Evolutionary conservation across 2,113 vertebrate genomes (phyloP).

Genomic region (Dasypus novemcinctus): DNA sequence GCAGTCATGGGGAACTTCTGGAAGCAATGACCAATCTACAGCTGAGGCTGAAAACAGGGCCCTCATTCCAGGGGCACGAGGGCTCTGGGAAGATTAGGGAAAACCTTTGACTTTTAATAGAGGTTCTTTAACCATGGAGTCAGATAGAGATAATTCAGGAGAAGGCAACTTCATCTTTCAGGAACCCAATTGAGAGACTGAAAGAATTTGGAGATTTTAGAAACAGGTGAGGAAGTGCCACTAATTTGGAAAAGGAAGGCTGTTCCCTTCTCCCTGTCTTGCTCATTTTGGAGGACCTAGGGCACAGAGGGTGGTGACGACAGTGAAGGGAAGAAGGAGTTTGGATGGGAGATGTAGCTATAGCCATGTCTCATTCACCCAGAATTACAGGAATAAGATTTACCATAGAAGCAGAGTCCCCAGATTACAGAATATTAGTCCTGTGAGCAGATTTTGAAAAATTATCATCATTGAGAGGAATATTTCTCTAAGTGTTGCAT

Average conservation of each 20-base stretch:
- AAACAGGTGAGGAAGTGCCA: neutral
- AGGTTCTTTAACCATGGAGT: neutral
- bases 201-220: neutral
- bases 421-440: neutral
- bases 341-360: neutral
- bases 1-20: neutral
- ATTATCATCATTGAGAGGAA: neutral
- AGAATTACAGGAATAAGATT: neutral
- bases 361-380: neutral
- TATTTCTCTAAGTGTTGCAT: neutral
- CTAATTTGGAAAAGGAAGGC: neutral
- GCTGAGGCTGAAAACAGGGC: neutral
- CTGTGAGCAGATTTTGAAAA: slow-evolving; percentile 9
- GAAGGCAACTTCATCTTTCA: neutral
- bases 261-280: neutral
- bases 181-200: neutral
- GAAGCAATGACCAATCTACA: neutral
- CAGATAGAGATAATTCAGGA: neutral
- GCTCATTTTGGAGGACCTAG: neutral
- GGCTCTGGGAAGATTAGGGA: neutral
- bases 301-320: neutral
- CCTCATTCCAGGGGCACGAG: neutral
- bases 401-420: neutral
- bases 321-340: neutral
- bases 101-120: neutral